These are phyloP conservation scores for Globia sparganii DNA, from an alignment of 2,888 invertebrate species.

Conservation along the genomic window DNA sequence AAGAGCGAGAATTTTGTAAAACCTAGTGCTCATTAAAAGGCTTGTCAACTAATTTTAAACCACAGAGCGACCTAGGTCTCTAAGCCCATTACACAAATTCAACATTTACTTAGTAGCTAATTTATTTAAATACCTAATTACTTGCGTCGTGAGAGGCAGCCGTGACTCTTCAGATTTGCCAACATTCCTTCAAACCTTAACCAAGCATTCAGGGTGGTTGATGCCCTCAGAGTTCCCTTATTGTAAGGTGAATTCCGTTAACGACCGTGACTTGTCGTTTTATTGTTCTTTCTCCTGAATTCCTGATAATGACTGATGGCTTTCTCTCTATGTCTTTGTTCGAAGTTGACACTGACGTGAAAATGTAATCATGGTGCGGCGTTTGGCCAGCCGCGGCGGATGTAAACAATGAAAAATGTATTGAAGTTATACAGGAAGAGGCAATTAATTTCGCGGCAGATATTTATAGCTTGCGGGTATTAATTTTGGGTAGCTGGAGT, in stretches of 20 bases:
- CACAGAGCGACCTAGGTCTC: conserved; percentile 45
- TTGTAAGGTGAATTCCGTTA: conserved; percentile 84
- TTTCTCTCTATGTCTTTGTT: conserved; percentile 87
- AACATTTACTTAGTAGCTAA: conserved; percentile 69
- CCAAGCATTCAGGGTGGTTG: conserved; percentile 74
- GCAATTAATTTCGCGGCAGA: conserved; percentile 72
- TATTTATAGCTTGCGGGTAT: conserved; percentile 62
- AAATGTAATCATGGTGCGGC: conserved; percentile 85
- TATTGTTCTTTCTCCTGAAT: conserved; percentile 83
- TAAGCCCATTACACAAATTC: conserved; percentile 55
- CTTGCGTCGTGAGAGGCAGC: conserved; percentile 69
- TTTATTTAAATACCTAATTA: conserved; percentile 76
- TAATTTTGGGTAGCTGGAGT: conserved; percentile 38
- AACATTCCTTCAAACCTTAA: conserved; percentile 76
- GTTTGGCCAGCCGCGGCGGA: conserved; percentile 65
- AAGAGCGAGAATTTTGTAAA: conserved; percentile 20
- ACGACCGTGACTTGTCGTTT: conserved; percentile 87
- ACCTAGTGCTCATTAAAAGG: conserved; percentile 37
- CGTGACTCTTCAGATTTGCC: conserved; percentile 78
- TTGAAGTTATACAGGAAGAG: conserved; percentile 74
- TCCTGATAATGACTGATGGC: conserved; percentile 88
- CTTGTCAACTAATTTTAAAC: conserved; percentile 44
- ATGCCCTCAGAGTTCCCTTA: conserved; percentile 73
- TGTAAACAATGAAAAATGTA: conserved; percentile 80
- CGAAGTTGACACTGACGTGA: conserved; percentile 85